Percentiles rank a stretch among this genome's conserved stretches.
Evolutionary conservation across 1,140 invertebrate genomes (phyloP).

Genomic region (Drosophila bipectinata): DNA sequence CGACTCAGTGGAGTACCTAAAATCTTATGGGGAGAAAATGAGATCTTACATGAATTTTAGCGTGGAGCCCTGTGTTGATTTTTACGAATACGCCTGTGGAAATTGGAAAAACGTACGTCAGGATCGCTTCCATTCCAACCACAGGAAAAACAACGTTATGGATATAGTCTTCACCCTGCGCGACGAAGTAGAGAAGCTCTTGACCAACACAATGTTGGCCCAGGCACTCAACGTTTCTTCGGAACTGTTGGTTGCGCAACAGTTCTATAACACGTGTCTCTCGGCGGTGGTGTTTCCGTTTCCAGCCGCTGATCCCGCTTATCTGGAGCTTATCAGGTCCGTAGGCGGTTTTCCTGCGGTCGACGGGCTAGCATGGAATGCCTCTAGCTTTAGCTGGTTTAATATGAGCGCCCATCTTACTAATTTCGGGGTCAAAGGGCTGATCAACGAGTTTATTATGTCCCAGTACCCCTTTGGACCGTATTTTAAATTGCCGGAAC

Average conservation of each 20-base stretch:
- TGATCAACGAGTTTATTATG: slow-evolving; percentile 55
- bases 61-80: slow-evolving; percentile 89
- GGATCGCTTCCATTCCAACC: slow-evolving; percentile 14
- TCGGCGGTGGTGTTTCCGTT: slow-evolving; percentile 56
- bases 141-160: slow-evolving; percentile 66
- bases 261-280: slow-evolving; percentile 68
- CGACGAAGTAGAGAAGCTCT: slow-evolving; percentile 49
- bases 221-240: slow-evolving; percentile 46
- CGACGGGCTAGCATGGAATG: slow-evolving; percentile 55
- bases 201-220: slow-evolving; percentile 34
- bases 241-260: slow-evolving; percentile 64
- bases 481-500: slow-evolving; percentile 65
- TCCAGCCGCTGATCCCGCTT: slow-evolving; percentile 62
- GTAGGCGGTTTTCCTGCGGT: slow-evolving; percentile 77
- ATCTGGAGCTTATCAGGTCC: slow-evolving; percentile 68
- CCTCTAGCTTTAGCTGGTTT: slow-evolving; percentile 73
- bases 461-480: slow-evolving; percentile 63
- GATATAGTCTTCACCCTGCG: slow-evolving; percentile 62
- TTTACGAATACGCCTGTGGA: slow-evolving; percentile 88
- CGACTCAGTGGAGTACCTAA: slow-evolving; percentile 40
- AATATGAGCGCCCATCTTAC: slow-evolving; percentile 76
- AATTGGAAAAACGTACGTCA: slow-evolving; percentile 84
- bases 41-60: slow-evolving; percentile 85
- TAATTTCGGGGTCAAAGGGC: slow-evolving; percentile 53
- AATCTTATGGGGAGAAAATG: slow-evolving; percentile 83